A percentile compares a stretch with the other conserved stretches of the same genome.
phyloP scores from a whole-genome alignment of 1,140 invertebrate species.

The Triops cancriformis region DNA sequence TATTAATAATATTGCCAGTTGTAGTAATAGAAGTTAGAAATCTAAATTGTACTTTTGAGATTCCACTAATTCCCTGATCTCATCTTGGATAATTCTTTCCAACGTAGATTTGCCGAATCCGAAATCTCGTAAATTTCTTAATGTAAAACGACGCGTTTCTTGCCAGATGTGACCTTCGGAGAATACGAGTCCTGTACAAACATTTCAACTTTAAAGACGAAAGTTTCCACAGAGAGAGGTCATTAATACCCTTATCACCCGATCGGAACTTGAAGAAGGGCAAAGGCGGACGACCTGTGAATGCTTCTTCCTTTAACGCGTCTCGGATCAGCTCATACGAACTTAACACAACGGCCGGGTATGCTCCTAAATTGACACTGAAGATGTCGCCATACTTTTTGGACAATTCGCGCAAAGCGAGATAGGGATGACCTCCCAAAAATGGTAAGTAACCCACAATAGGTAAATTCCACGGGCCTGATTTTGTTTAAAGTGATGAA shows the following conservation, averaged over 20 bases:
- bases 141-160: too few species aligned
- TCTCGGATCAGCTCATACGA: conserved; percentile 23
- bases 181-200: conserved; percentile 18
- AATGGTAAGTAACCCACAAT: conserved; percentile 34
- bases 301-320: conserved; percentile 28
- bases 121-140: conserved; percentile 57
- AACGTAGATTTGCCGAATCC: conserved; percentile 54
- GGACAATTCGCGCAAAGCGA: too few species aligned
- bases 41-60: conserved; percentile 10
- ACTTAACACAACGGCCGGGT: conserved; percentile 22
- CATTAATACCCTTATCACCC: not conserved
- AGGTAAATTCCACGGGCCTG: conserved; percentile 34
- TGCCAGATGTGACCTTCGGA: conserved; percentile 51
- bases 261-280: too few species aligned
- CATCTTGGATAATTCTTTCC: conserved; percentile 35
- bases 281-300: conserved; percentile 27
- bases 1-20: too few species aligned
- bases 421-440: conserved; percentile 29
- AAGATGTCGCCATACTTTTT: too few species aligned
- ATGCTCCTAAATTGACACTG: conserved; percentile 19
- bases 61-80: conserved; percentile 30
- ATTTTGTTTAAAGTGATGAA: too few species aligned
- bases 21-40: too few species aligned
- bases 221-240: not conserved
- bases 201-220: not conserved